Conservation (phyloP, 1,140 invertebrate genomes). For the Thaumatotibia leucotreta region DNA sequence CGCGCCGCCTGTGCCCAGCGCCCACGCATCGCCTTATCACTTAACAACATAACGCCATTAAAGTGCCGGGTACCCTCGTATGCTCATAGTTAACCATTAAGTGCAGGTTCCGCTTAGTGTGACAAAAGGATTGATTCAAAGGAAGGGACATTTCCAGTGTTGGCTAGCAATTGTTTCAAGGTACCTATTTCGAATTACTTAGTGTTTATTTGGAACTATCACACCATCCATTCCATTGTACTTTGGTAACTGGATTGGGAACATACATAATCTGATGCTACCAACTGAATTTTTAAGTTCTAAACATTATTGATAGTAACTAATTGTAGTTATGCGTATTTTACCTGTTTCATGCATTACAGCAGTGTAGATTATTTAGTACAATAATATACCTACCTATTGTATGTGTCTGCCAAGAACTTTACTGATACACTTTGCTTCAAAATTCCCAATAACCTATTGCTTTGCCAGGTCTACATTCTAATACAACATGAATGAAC, state of each 20-base stretch:
- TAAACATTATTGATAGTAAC: no score
- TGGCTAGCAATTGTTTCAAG: conserved; percentile 25
- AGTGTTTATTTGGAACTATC: conserved; percentile 23
- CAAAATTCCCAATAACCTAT: no score
- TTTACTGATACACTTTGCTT: no score
- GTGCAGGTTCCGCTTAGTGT: not conserved
- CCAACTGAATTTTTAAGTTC: no score
- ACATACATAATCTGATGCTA: conserved; percentile 21
- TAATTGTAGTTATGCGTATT: no score
- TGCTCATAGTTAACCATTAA: not conserved
- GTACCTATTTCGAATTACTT: conserved; percentile 23
- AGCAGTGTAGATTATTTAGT: no score
- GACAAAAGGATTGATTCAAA: not conserved
- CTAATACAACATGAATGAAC: no score
- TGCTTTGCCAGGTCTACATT: no score
- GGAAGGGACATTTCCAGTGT: not conserved
- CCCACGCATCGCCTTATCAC: conserved; percentile 16
- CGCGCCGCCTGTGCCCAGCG: conserved; percentile 49
- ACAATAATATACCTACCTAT: no score
- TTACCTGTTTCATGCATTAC: no score
- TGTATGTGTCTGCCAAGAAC: no score
- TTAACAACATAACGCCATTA: conserved; percentile 2
- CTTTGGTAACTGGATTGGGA: conserved; percentile 22
- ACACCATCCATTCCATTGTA: conserved; percentile 29
- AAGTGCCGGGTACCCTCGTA: not conserved